A percentile compares a stretch with the other conserved stretches of the same genome.
Evolutionary conservation across 2,888 invertebrate species (phyloP).

Genomic region (Tineola bisselliella): DNA sequence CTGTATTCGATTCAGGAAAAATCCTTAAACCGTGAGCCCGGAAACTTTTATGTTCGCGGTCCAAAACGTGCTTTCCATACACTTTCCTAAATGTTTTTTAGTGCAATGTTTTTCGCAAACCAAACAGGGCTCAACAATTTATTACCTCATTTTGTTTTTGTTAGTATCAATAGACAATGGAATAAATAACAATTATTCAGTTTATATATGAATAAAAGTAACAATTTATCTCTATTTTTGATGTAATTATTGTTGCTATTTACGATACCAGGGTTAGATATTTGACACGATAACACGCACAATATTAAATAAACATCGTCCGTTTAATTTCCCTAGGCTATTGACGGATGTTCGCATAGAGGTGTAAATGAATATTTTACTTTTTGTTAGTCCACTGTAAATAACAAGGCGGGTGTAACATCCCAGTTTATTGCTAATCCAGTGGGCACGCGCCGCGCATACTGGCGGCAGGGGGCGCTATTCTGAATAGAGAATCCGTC

Average conservation of each 20-base stretch:
- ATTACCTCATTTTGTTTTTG: neutral
- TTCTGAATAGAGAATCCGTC: neutral
- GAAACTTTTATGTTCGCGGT: neutral
- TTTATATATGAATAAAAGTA: no score
- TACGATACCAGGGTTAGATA: neutral
- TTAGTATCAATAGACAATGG: no score
- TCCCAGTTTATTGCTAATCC: slow-evolving; percentile 9
- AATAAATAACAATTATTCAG: no score
- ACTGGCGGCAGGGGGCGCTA: neutral
- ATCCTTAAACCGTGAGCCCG: neutral
- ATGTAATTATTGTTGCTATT: no score
- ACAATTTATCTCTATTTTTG: no score
- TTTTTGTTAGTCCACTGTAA: neutral
- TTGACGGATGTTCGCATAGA: neutral
- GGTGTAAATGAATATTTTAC: slow-evolving; percentile 11
- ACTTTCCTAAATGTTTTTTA: neutral
- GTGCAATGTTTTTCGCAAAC: neutral
- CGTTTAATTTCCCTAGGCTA: slow-evolving; percentile 8
- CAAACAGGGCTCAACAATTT: neutral
- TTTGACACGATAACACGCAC: neutral
- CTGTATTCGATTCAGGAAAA: slow-evolving; percentile 10
- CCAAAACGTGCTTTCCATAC: slow-evolving; percentile 2
- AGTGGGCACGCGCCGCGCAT: neutral
- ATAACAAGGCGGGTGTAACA: neutral
- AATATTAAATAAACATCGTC: neutral